These are phyloP conservation scores for Toxonevra muliebris DNA, from an alignment of 2,888 invertebrate species.

Conservation along the genomic window DNA sequence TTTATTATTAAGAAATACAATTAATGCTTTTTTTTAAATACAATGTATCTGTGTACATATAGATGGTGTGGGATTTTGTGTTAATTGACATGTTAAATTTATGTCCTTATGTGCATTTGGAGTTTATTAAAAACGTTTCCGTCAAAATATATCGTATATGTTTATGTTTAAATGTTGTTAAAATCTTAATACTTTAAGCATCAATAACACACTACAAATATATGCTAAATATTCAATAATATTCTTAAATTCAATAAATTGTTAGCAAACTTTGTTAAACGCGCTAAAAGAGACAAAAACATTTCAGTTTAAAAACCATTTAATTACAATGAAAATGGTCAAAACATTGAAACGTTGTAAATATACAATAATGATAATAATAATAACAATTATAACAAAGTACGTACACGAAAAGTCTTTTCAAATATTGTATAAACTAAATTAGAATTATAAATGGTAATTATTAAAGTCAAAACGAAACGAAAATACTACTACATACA, in stretches of 20 bases:
- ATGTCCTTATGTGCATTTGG: slow-evolving; percentile 7
- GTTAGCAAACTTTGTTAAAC: no score
- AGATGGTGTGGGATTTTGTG: no score
- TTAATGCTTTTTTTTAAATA: slow-evolving; percentile 9
- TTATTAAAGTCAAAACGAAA: slow-evolving; percentile 14
- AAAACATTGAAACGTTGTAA: no score
- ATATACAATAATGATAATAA: no score
- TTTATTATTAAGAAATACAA: slow-evolving; percentile 18
- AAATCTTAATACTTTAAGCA: slow-evolving; percentile 19
- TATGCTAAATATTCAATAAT: no score
- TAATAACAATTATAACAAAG: neutral
- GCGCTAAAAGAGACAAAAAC: no score
- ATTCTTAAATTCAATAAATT: no score
- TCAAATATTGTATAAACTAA: slow-evolving; percentile 18
- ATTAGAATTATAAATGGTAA: neutral
- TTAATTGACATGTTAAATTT: slow-evolving; percentile 27
- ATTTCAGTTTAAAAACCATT: no score
- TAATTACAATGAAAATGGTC: no score
- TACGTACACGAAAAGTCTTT: slow-evolving; percentile 19
- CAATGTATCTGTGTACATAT: neutral
- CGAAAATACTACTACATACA: neutral
- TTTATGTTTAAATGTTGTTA: no score
- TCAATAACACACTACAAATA: slow-evolving; percentile 14
- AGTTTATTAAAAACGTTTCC: no score
- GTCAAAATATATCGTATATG: no score